Conservation (phyloP, 2,113 vertebrate species). For the Anhinga anhinga region DNA sequence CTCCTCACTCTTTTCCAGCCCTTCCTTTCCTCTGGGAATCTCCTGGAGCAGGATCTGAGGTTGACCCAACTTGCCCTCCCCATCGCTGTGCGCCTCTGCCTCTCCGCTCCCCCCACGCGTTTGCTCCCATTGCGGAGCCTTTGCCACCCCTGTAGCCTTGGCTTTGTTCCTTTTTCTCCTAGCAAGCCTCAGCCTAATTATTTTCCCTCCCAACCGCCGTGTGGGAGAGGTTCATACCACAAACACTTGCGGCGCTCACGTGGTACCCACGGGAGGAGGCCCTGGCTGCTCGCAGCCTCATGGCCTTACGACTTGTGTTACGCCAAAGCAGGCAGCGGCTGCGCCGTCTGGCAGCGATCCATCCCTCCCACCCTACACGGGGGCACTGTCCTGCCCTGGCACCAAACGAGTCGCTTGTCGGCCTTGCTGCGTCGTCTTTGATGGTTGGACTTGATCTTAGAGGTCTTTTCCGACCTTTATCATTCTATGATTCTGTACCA, state of each 20-base stretch:
- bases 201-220: neutral
- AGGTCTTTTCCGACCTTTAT: too few species aligned
- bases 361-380: fast-evolving
- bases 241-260: fast-evolving
- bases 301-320: neutral
- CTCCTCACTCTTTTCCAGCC: neutral
- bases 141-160: neutral
- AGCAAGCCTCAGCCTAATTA: neutral
- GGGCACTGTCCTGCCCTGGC: neutral
- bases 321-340: neutral
- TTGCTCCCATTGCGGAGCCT: neutral
- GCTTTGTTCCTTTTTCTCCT: neutral
- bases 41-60: neutral
- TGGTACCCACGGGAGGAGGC: neutral
- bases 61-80: neutral
- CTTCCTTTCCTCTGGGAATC: neutral
- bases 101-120: fast-evolving
- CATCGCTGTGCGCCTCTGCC: neutral
- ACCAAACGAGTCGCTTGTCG: neutral
- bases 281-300: neutral
- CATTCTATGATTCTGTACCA: too few species aligned
- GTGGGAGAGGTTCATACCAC: too few species aligned
- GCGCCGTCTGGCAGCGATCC: fast-evolving
- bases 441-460: too few species aligned
- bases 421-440: neutral